phyloP scores from a whole-genome alignment of 2,888 invertebrate species.

The Ectemnius continuus region DNA sequence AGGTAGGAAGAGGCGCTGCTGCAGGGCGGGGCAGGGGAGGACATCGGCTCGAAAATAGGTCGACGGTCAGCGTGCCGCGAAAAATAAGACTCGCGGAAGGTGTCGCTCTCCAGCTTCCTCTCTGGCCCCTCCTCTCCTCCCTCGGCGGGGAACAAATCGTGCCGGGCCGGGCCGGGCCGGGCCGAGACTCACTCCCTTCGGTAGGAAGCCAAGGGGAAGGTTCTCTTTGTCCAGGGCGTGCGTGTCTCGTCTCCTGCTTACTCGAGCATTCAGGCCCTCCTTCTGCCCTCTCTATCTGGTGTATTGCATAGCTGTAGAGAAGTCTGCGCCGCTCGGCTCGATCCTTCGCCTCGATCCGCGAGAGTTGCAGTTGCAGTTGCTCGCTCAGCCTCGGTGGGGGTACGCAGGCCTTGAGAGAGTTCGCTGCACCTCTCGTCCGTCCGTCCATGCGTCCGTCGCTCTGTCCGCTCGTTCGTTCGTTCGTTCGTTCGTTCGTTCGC shows the following conservation, averaged over 20 bases:
- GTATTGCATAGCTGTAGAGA: constrained; percentile 30
- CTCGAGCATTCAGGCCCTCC: constrained; percentile 9
- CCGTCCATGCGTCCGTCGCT: constrained; percentile 65
- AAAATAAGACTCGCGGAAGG: constrained; percentile 49
- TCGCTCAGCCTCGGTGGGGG: constrained; percentile 53
- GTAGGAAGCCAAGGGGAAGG: neutral
- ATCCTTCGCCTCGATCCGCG: constrained; percentile 51
- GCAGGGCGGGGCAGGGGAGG: neutral
- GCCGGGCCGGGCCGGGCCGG: too few species aligned
- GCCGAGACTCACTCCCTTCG: constrained; percentile 14
- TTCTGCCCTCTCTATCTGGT: neutral
- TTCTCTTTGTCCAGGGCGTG: constrained; percentile 14
- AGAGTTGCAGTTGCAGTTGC: constrained; percentile 64
- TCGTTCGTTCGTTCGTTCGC: constrained; percentile 76
- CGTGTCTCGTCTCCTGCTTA: constrained; percentile 28
- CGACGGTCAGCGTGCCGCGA: constrained; percentile 46
- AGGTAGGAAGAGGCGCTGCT: too few species aligned
- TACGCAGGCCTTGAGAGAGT: constrained; percentile 77
- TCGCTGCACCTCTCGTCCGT: constrained; percentile 77
- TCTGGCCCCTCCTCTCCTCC: constrained; percentile 12
- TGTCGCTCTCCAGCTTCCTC: constrained; percentile 39
- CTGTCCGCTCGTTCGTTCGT: constrained; percentile 68
- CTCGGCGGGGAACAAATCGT: neutral
- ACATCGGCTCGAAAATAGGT: constrained; percentile 53
- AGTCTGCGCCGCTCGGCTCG: constrained; percentile 22